phyloP scores from a whole-genome alignment of 2,888 invertebrate species.

The Hymenopus coronatus region DNA sequence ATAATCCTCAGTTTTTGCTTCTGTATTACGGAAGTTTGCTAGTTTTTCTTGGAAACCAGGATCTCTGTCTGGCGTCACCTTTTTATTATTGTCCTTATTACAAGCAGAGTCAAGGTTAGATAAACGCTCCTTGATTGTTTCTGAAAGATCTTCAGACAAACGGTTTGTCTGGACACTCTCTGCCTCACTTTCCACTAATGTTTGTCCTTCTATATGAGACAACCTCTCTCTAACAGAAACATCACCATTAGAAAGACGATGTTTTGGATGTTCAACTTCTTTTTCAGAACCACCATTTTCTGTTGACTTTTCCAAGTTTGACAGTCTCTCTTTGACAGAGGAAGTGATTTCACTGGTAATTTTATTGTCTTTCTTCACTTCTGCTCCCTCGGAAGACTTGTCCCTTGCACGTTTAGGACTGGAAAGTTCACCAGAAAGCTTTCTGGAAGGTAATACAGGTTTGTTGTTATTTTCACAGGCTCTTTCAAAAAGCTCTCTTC shows the following conservation, averaged over 20 bases:
- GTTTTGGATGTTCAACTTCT: conserved; percentile 37
- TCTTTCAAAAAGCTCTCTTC: conserved; percentile 79
- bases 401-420: conserved; percentile 70
- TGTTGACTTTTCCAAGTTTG: conserved; percentile 30
- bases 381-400: background rate
- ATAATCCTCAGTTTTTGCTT: conserved; percentile 22
- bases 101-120: conserved; percentile 27
- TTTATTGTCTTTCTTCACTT: background rate
- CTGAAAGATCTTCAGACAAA: conserved; percentile 22
- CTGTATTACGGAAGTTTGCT: conserved; percentile 29
- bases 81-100: conserved; percentile 19
- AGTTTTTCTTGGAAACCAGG: conserved; percentile 35
- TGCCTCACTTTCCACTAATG: background rate
- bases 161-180: background rate
- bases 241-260: conserved; percentile 63
- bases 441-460: background rate
- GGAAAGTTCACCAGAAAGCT: conserved; percentile 7
- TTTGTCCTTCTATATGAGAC: conserved; percentile 39
- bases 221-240: conserved; percentile 39
- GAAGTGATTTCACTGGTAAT: conserved; percentile 31
- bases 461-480: conserved; percentile 43
- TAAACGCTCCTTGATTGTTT: conserved; percentile 30
- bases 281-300: conserved; percentile 25
- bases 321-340: conserved; percentile 41
- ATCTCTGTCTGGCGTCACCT: conserved; percentile 34